Base-by-base conservation (phyloP, 2,888 invertebrate species). In the Philereme transversata region DNA sequence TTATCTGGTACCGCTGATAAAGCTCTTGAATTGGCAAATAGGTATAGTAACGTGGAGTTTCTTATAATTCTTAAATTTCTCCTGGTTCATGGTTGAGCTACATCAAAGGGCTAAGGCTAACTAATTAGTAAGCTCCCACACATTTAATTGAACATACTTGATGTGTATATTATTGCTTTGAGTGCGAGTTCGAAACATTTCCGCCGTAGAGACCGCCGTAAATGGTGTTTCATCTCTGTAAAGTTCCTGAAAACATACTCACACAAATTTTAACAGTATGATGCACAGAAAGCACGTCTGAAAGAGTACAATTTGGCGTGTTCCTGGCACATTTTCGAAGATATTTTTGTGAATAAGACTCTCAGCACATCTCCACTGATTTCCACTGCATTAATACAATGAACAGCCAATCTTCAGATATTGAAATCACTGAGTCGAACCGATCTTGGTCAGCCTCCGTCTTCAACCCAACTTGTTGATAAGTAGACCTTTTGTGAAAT, bases 381-480 rank as follows among this genome's bases (percentile, higher is more conserved):
- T 22, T 22, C 22, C 22, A 22, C 22, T 22, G 22, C 22, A 22
- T 22, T 22, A 22, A 22, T 22, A 22, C 22, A 22, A 22, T 2
- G 22, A 22, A 22, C 22, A 22, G 3, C 22, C 22, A 43, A n/a
- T 43, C 43, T 7, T 43, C 7, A 4, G 43, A 43, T 43, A 43
- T 43, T 38, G 38, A 38, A 38, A 38, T 38, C 38, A 38, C 6
- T 38, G 38, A 38, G 38, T 38, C 38, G 8, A 63, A 68, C 54
- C 54, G 56, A 67, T 70, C 57, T 60, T 55, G 64, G 64, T 66
- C 60, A 57, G 33, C 48, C 54, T 49, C 45, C 62, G 55, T 65
- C 57, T 62, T 65, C 62, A 48, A 53, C 64, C 40, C 61, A 63
- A 70, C 68, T 73, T 68, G 69, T 69, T 69, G 69, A 67, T 60